Evolutionary conservation across 1,140 invertebrate genomes (phyloP).

Genomic region (Macrostomum lignano): DNA sequence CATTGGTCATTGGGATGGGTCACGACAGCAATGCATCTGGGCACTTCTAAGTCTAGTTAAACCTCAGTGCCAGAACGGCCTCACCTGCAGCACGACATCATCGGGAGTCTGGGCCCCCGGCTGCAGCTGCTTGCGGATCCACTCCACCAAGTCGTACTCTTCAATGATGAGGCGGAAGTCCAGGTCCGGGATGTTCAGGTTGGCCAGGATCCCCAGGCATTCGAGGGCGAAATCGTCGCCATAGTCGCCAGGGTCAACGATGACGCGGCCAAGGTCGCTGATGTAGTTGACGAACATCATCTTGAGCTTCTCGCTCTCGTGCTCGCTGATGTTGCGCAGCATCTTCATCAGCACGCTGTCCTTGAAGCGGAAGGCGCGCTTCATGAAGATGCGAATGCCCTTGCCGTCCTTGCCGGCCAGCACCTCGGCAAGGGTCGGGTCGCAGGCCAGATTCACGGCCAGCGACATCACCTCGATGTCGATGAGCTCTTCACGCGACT

Average conservation of each 20-base stretch:
- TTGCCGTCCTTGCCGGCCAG: conserved; percentile 56
- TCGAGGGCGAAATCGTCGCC: conserved; percentile 37
- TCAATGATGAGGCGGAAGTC: conserved; percentile 63
- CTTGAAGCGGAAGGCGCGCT: conserved; percentile 44
- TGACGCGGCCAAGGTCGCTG: conserved; percentile 53
- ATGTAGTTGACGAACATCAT: conserved; percentile 36
- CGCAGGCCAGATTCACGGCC: conserved; percentile 61
- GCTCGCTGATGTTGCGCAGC: conserved; percentile 66
- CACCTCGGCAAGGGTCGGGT: conserved; percentile 56
- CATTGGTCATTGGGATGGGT: too few species aligned
- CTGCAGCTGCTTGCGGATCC: conserved; percentile 50
- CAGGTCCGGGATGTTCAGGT: conserved; percentile 53
- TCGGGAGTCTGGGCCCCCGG: too few species aligned
- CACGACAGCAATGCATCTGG: too few species aligned
- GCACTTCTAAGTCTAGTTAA: conserved; percentile 35
- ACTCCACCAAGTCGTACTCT: conserved; percentile 56
- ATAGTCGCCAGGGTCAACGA: conserved; percentile 32
- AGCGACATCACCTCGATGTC: conserved; percentile 52
- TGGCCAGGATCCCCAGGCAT: conserved; percentile 52
- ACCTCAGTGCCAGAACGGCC: conserved; percentile 55
- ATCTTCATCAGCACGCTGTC: conserved; percentile 71
- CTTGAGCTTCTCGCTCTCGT: conserved; percentile 32
- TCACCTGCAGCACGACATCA: too few species aligned
- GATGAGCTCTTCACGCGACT: conserved; percentile 38
- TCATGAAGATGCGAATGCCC: conserved; percentile 36